phyloP scores from a whole-genome alignment of 92 coral and sea anemone species.

The Montipora capitata region DNA sequence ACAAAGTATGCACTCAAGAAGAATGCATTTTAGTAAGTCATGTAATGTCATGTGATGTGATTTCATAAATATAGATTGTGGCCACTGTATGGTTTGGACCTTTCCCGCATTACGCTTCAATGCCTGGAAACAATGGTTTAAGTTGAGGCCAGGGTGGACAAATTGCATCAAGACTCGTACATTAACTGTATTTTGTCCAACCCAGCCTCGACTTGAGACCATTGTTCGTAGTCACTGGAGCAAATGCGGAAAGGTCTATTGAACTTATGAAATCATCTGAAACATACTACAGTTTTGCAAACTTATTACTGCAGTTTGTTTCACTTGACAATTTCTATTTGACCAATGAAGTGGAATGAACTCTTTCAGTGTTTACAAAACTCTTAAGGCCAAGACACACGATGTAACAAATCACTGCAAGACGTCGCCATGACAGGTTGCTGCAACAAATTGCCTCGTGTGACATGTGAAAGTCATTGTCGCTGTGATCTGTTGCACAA shows the following conservation, averaged over 20 bases:
- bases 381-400: too few relatives aligned
- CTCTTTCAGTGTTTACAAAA: not conserved
- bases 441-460: too few relatives aligned
- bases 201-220: not conserved
- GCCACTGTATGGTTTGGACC: conserved; percentile 1
- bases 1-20: conserved; percentile 60
- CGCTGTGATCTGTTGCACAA: too few relatives aligned
- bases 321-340: conserved; percentile 1
- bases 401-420: too few relatives aligned
- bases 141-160: not conserved
- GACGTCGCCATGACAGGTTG: too few relatives aligned
- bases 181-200: not conserved
- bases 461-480: too few relatives aligned
- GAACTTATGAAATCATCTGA: not conserved
- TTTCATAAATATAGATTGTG: not conserved
- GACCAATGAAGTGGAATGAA: conserved; percentile 1
- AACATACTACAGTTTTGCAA: not conserved
- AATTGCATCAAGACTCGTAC: not conserved
- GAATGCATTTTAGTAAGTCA: conserved; percentile 45
- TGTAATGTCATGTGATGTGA: conserved; percentile 3
- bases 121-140: not conserved
- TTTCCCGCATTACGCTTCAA: not conserved
- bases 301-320: not conserved
- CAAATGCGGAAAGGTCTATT: conserved; percentile 3
- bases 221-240: not conserved